Evolutionary conservation across 2,888 invertebrate species (phyloP), one percentile per base, ranked within the genome.

Genomic region (Muschampia plurimacula): DNA sequence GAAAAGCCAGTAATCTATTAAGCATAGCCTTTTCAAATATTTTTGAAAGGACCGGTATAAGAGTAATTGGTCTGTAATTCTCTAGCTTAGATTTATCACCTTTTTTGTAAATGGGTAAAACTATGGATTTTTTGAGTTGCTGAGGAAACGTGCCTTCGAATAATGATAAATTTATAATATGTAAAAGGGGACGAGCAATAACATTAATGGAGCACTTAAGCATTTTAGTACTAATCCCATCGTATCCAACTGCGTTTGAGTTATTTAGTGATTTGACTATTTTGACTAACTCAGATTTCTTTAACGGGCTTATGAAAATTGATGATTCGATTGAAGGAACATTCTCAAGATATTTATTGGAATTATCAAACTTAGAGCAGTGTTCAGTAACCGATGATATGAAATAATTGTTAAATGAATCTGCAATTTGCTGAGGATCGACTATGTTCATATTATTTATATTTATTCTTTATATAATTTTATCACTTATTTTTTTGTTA

Each of bases 221-320:
- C 6, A 60, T 36, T 3, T 60, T 36, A 3, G 60, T 60, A 39
- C 36, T 60, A 13, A 60, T 36, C 3, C 60, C 60, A 13, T 60
- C 60, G 36, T 60, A 60, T 12, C 60, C 60, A 13, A 60, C 60
- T 12, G 60, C 32, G 7, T 60, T 60, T 2, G 60, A 60, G 13
- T 60, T 60, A 5, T 60, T 60, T 60, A 60, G 13, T 5, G 60
- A 60, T 60, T 60, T 60, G 6, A 60, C 13, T 15, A 60, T 60
- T 36, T 60, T 36, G 15, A 6, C 2, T 36, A 60, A n/a, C n/a
- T 60, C 60, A 12, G 13, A 6, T 12, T 13, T n/a, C 7, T 12
- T 60, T n/a, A 60, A 4, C 3, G 60, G 60, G 6, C 1, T 13
- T 10, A 60, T 4, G 15, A 36, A 60, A 12, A 60, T 60, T 32